Evolutionary conservation across 2,113 vertebrate genomes (phyloP), one percentile per base, ranked within the genome.

Genomic region (Gymnorhina tibicen): DNA sequence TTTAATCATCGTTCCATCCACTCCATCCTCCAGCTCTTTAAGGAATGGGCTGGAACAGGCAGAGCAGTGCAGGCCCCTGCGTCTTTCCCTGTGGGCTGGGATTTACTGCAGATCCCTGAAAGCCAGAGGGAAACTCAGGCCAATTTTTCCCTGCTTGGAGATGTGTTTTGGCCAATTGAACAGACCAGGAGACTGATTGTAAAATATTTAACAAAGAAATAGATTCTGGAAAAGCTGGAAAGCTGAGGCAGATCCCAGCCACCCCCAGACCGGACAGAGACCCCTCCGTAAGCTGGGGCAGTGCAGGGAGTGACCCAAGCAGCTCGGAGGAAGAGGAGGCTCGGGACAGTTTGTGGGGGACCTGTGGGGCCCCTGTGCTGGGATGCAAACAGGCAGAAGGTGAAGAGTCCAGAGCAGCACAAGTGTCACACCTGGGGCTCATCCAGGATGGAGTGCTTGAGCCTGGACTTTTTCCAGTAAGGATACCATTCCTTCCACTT

Each of bases 1-100:
- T 93, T 83, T 83, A 88, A 93, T 96, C 75, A 72, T 13, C 32
- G 3, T 58, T 15, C 67, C 87, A 73, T 91, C 58, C 46, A 8
- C 55, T 73, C 82, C 59, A 5, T 92, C 96, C 74, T 37, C 44
- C 58, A 24, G 75, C 87, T 73, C 39, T 0, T 94, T 85, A 60
- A 19, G 5, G 56, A 52, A 7, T 0, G 3, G 41, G 1, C 87
- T 50, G 85, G n/a, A 63, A 20, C 6, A 41, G 69, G 93, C 89
- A 76, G 79, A 26, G 39, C 91, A 79, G 79, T 16, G 11, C 82
- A 49, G 89, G 11, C 28, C 84, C 75, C 86, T 64, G 44, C 4
- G 7, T 6, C 33, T 53, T 75, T 44, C 42, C 21, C 62, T 41
- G 49, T 26, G 2, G 55, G 9, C 21, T 26, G 75, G 44, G 63